A percentile compares a stretch with the other conserved stretches of the same genome.
Conservation (phyloP, 2,888 invertebrate species). For the Steromphala cineraria region DNA sequence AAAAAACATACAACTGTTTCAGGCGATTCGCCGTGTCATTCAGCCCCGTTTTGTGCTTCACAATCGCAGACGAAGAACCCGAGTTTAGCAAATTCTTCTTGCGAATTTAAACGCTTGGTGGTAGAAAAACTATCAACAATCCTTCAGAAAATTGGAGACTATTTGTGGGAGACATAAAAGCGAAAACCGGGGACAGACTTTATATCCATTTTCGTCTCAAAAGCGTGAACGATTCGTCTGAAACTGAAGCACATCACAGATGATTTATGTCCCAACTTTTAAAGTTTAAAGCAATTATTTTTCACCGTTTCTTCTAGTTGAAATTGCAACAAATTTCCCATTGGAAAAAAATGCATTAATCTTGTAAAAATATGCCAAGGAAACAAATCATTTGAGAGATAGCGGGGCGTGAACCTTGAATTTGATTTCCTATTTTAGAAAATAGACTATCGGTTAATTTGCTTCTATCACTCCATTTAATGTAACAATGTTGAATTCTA, state of each 20-base stretch:
- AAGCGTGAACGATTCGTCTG: neutral
- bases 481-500: too few relatives aligned
- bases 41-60: neutral
- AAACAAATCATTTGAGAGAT: neutral
- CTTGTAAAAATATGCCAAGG: neutral
- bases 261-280: neutral
- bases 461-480: too few relatives aligned
- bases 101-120: constrained; percentile 1
- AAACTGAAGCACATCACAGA: neutral
- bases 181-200: constrained; percentile 5
- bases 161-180: constrained; percentile 11
- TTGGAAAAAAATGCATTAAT: constrained; percentile 9
- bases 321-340: constrained; percentile 11
- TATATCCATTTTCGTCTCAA: constrained; percentile 17
- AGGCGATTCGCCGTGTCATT: neutral
- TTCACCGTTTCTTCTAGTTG: neutral
- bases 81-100: neutral
- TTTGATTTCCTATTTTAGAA: neutral
- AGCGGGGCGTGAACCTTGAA: neutral
- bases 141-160: neutral
- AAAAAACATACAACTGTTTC: constrained; percentile 3
- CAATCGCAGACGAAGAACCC: neutral
- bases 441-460: too few relatives aligned
- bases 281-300: constrained; percentile 15
- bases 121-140: constrained; percentile 20